These are phyloP conservation scores for Zaprionus obscuricornis DNA, from an alignment of 2,888 invertebrate genomes.

Conservation along the genomic window DNA sequence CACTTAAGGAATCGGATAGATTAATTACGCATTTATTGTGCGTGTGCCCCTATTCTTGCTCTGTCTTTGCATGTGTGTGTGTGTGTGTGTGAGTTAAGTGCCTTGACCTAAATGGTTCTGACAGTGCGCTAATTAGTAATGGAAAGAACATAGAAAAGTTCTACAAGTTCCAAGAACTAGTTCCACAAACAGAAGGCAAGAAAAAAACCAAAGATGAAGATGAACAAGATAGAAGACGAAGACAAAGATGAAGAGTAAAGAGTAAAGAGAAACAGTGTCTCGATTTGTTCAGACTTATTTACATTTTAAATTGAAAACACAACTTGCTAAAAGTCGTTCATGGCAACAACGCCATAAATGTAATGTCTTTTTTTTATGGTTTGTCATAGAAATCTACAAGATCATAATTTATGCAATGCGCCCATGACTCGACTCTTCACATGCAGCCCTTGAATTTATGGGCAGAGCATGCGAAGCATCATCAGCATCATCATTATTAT, in stretches of 20 bases:
- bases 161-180: neutral
- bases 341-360: constrained; percentile 59
- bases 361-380: constrained; percentile 65
- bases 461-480: constrained; percentile 39
- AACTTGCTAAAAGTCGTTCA: constrained; percentile 26
- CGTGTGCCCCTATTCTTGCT: constrained; percentile 20
- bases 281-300: constrained; percentile 40
- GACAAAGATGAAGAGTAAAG: no score
- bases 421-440: neutral
- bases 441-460: constrained; percentile 65
- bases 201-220: no score
- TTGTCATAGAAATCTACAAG: constrained; percentile 70
- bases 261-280: no score
- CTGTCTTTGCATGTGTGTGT: no score
- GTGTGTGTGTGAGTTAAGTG: no score
- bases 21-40: constrained; percentile 55
- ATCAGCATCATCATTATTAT: constrained; percentile 9
- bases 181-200: no score
- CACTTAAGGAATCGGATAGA: constrained; percentile 41
- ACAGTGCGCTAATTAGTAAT: constrained; percentile 42
- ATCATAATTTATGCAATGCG: constrained; percentile 71
- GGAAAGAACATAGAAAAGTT: constrained; percentile 5
- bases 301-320: constrained; percentile 66
- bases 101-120: constrained; percentile 50
- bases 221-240: no score